Conservation (phyloP, 2,888 invertebrate species). For the Syrphus vitripennis region DNA sequence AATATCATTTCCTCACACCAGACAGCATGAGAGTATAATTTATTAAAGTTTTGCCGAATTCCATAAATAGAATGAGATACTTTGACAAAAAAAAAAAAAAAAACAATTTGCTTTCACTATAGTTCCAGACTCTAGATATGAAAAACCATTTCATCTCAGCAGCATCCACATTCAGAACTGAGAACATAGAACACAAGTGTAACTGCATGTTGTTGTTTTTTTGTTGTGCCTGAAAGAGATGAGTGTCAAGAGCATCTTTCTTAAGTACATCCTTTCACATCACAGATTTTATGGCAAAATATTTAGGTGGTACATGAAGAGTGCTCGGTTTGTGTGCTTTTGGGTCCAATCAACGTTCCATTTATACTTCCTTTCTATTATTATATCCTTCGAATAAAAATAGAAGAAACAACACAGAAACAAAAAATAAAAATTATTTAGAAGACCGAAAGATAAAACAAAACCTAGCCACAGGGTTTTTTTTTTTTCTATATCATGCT, state of each 20-base stretch:
- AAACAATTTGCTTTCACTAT: not conserved
- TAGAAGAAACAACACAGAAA: not conserved
- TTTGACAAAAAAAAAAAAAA: not conserved
- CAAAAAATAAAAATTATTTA: not conserved
- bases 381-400: slow-evolving; percentile 21
- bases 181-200: not conserved
- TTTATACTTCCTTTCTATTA: slow-evolving; percentile 45
- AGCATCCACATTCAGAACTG: not conserved
- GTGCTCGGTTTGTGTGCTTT: slow-evolving; percentile 23
- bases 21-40: slow-evolving; percentile 3
- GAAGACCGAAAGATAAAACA: slow-evolving; percentile 28
- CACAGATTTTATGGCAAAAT: slow-evolving; percentile 16
- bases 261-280: slow-evolving; percentile 18
- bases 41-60: slow-evolving; percentile 14
- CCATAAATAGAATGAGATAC: not conserved
- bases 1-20: not conserved
- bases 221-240: slow-evolving; percentile 14
- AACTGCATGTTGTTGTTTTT: slow-evolving; percentile 16
- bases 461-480: slow-evolving; percentile 36
- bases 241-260: slow-evolving; percentile 49
- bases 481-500: not conserved
- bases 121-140: not conserved
- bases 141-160: not conserved
- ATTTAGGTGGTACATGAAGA: slow-evolving; percentile 29
- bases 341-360: slow-evolving; percentile 47